Base-by-base conservation (phyloP, 1,140 invertebrate species). In the Drosophila trapezifrons region DNA sequence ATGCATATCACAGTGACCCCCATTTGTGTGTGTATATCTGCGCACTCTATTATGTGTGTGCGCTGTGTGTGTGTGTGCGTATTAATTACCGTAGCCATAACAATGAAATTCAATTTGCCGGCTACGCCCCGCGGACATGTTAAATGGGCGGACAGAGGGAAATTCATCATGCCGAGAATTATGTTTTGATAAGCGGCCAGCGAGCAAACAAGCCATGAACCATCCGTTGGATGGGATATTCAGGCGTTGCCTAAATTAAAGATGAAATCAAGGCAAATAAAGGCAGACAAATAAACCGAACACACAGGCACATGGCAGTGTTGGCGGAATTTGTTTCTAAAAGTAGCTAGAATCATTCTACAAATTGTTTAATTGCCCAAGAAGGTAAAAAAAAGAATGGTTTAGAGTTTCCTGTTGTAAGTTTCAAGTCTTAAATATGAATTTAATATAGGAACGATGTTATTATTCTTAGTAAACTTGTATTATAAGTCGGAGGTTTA, bases 241-340 rank as follows among this genome's bases (percentile, higher is more conserved):
- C 52, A 46, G 49, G 57, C 60, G 65, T 46, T 66, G 66, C 59
- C 49, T 32, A 85, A 83, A 84, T 83, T 84, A 72, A 84, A 84
- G 80, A 84, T 85, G 73, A 74, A 84, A 85, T 80, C 81, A 80
- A 76, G 64, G 70, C 80, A 83, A 83, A 82, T 75, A 82, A 37
- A 66, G 56, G 51, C 64, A 35, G 57, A 40, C 80, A 79, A 66
- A 83, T 65, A 78, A 59, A 57, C 25, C 55, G 6, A 4, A 45
- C 54, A 60, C n/a, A 42, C 20, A 40, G 27, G 54, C 20, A 8
- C 29, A 54, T 20, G 42, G 8, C 32, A 37, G 51, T 54, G 51
- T 3, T 54, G 51, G 2, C 29, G 10, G 29, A 2, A 29, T 29
- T 29, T 29, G 27, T 8, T 9, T 29, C 3, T 1, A 32, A 32